These are phyloP conservation scores for Heliconius ethilla DNA, from an alignment of 2,888 invertebrate species.

Conservation along the genomic window DNA sequence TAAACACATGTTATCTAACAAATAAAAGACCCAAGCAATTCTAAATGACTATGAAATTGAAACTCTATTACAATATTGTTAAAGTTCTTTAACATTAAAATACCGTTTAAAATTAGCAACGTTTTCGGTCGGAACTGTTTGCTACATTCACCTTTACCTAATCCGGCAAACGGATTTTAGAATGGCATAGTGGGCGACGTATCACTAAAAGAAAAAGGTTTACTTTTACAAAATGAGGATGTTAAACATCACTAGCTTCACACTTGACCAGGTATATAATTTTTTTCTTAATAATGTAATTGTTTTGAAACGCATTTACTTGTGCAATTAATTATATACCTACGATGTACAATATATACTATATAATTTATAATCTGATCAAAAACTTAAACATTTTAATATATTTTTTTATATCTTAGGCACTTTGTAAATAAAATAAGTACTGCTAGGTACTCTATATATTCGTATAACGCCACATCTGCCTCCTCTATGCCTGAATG, in stretches of 20 bases:
- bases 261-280: neutral
- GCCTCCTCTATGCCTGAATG: no score
- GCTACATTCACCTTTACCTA: constrained; percentile 82
- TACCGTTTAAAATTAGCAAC: constrained; percentile 37
- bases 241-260: neutral
- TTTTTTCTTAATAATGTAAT: neutral
- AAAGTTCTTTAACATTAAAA: constrained; percentile 29
- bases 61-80: constrained; percentile 43
- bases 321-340: neutral
- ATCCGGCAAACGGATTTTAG: constrained; percentile 80
- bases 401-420: neutral
- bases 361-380: neutral
- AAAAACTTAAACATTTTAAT: no score
- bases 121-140: constrained; percentile 58
- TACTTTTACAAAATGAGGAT: constrained; percentile 32
- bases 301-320: neutral
- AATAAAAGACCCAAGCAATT: constrained; percentile 49
- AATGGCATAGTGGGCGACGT: constrained; percentile 74
- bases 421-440: neutral
- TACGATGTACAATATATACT: neutral
- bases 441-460: no score
- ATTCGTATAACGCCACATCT: no score
- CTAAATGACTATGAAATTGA: constrained; percentile 43
- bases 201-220: constrained; percentile 56
- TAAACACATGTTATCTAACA: constrained; percentile 48